Evolutionary conservation across 2,113 vertebrate species (phyloP).

Genomic region (Manacus vitellinus): DNA sequence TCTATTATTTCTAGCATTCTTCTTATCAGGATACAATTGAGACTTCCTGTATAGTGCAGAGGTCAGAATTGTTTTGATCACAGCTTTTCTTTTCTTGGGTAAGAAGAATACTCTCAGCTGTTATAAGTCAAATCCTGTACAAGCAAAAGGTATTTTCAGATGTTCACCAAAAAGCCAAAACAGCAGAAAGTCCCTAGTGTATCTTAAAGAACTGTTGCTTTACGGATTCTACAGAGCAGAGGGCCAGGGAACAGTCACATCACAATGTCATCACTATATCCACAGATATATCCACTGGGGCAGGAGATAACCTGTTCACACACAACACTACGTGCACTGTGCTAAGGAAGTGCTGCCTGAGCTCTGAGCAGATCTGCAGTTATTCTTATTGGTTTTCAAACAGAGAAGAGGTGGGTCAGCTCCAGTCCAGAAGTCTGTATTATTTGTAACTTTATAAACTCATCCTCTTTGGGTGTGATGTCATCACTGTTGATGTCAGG

Average conservation of each 20-base stretch:
- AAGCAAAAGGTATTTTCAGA: not conserved
- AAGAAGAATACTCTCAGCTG: not conserved
- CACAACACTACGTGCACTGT: accelerated
- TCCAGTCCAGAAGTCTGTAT: not conserved
- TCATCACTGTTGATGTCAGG: not conserved
- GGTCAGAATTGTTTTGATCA: not conserved
- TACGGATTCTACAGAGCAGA: not conserved
- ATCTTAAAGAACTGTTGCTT: not conserved
- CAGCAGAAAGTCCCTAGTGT: not conserved
- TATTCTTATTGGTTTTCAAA: not conserved
- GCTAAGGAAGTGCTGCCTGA: not conserved
- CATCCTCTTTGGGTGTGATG: not conserved
- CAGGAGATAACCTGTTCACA: not conserved
- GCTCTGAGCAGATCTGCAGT: not conserved
- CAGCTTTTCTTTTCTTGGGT: not conserved
- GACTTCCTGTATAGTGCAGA: not conserved
- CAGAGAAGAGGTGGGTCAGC: not conserved
- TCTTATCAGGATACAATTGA: not conserved
- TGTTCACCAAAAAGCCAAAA: not conserved
- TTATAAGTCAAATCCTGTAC: not conserved
- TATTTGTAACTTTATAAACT: not conserved
- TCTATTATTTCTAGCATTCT: not conserved
- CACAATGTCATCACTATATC: not conserved
- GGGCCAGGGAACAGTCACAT: not conserved
- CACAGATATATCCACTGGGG: not conserved